Evolutionary conservation across 2,888 invertebrate species (phyloP), one percentile per base, ranked within the genome.

Genomic region (Operophtera brumata): DNA sequence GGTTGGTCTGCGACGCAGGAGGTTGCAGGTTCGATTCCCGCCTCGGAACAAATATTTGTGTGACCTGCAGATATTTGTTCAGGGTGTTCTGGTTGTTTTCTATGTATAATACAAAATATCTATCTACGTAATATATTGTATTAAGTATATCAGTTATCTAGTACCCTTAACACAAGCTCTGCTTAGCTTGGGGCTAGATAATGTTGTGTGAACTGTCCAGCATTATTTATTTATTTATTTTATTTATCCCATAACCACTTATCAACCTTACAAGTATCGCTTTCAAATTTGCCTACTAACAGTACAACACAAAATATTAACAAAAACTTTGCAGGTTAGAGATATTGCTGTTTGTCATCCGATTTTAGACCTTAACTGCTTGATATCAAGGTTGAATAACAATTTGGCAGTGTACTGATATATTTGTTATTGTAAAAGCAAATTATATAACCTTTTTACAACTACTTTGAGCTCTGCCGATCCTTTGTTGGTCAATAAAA

Each of bases 401-500:
- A 12, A 11, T 49, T 61, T 50, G 42, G 2, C 0, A 4, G 36
- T 40, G 41, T 14, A 26, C 5, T 28, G 3, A 42, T 9, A 20
- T 45, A 30, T 35, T 32, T 43, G 53, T 47, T 39, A 25, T 54
- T 46, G 54, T 65, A 60, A 76, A 73, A 73, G 72, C 72, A 56
- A 75, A 81, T 84, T 74, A 82, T 74, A 82, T 77, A 75, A 75
- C 69, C 67, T 74, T 73, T 83, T 81, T 77, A 84, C 76, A 76
- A 69, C 70, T 51, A 47, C 74, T 82, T 82, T 82, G 78, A 75
- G 64, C 42, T 43, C 47, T 25, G 72, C 83, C 85, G 84, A 69
- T 69, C 57, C 65, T 73, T 77, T 77, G 73, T 75, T 67, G 58
- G 61, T 52, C 67, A 70, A 71, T 77, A 77, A 75, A 78, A 73